phyloP scores from a whole-genome alignment of 2,797 vertebrate genomes.

The Hydrolagus colliei region DNA sequence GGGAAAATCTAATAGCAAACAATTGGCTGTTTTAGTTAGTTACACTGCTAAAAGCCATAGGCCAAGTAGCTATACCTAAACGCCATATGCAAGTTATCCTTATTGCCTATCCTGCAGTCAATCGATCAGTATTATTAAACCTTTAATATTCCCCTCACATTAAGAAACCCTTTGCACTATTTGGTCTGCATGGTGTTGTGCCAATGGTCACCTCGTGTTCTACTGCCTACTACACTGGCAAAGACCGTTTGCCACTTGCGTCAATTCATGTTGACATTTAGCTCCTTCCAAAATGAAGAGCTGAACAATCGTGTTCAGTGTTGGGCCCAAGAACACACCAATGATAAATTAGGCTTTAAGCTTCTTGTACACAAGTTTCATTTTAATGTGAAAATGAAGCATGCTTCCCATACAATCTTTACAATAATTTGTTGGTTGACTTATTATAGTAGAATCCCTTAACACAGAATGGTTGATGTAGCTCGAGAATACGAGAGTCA shows the following conservation, averaged over 20 bases:
- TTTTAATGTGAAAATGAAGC: background rate
- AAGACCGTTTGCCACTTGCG: background rate
- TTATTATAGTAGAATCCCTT: background rate
- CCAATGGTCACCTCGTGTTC: background rate
- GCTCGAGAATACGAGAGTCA: too few relatives aligned
- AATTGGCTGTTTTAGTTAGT: too few relatives aligned
- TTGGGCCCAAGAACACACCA: background rate
- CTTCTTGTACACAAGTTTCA: background rate
- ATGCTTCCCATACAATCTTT: background rate
- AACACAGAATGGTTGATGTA: background rate
- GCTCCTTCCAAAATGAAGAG: background rate
- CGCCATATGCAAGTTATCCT: too few relatives aligned
- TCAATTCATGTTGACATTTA: background rate
- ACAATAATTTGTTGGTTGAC: background rate
- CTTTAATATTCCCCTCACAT: too few relatives aligned
- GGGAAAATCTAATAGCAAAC: too few relatives aligned
- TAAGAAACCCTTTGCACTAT: background rate
- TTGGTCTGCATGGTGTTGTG: background rate
- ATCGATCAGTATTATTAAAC: too few relatives aligned
- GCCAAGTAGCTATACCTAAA: too few relatives aligned
- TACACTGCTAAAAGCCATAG: too few relatives aligned
- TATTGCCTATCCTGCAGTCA: background rate
- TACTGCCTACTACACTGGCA: background rate
- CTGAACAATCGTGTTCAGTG: background rate
- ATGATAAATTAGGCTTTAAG: background rate